A percentile compares a stretch with the other conserved stretches of the same genome.
These are phyloP conservation scores for Perognathus longimembris DNA, from an alignment of 2,113 vertebrate genomes.

Conservation along the genomic window DNA sequence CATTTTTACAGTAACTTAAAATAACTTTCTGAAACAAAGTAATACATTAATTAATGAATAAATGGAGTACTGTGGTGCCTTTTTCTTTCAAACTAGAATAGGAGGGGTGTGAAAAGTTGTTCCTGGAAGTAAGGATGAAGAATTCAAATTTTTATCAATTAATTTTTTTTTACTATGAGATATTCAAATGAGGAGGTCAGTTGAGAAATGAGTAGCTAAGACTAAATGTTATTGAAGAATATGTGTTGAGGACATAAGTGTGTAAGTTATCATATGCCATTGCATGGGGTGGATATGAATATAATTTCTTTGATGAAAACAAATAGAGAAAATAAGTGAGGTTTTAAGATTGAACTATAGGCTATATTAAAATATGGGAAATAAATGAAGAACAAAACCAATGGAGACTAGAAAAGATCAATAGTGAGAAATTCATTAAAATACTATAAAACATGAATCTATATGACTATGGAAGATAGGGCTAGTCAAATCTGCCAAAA, in stretches of 20 bases:
- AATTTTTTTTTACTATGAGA: neutral
- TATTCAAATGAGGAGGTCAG: neutral
- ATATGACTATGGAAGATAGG: neutral
- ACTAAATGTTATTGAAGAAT: neutral
- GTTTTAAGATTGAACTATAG: neutral
- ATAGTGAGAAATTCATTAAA: neutral
- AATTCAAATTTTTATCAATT: neutral
- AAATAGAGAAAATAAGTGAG: neutral
- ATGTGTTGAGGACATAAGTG: neutral
- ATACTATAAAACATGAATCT: neutral
- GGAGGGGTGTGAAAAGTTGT: neutral
- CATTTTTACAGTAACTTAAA: too few species aligned
- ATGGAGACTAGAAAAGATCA: neutral
- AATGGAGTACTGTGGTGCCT: neutral
- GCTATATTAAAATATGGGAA: neutral
- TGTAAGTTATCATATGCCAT: neutral
- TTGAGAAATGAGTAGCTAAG: neutral
- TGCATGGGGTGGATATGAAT: neutral
- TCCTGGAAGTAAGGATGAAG: neutral
- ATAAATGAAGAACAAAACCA: neutral
- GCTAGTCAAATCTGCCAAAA: neutral
- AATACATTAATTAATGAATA: neutral
- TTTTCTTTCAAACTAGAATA: neutral
- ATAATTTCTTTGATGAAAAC: neutral
- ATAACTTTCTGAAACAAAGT: too few species aligned